Evolutionary conservation across 92 coral and sea anemone species (phyloP), one percentile per base, ranked within the genome.

Genomic region (Zoanthus gigantus): DNA sequence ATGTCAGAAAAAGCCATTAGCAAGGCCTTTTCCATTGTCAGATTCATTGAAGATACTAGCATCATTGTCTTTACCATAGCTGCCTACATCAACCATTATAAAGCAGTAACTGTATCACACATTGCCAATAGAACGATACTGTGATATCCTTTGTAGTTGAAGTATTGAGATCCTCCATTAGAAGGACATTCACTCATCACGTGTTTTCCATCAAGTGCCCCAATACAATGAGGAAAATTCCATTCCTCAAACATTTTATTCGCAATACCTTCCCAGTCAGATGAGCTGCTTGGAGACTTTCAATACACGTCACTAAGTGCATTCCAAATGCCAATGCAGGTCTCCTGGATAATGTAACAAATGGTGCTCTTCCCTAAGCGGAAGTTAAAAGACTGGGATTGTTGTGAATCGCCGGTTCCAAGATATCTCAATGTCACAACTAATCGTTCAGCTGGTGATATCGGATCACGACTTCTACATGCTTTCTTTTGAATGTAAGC

Each of bases 181-280:
- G 63, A 30, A 23, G 89, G 83, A 10, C 89, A 85, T 53, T 60
- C 83, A 28, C 60, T 86, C 45, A 29, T 48, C 15, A 86, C 66
- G 53, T 74, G 89, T 15, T 86, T 86, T 18, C 83, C 83, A 52
- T 86, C 83, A 56, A 86, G 30, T 29, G 90, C 86, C 17, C 90
- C 90, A 30, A 80, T 29, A 73, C 81, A 80, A 34, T 88, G 83
- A 28, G 87, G 91, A 60, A 88, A 88, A 57, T 80, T 48, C 87
- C 90, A 88, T 18, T 88, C 72, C 28, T 30, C 37, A 53, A 91
- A 87, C 93, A 91, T 91, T 44, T 74, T 86, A 9, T 82, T 23
- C 46, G 91, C 89, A 68, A 91, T 82, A 46, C 73, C 46, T 68
- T 75, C 63, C 91, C 88, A 91, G 58, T 82, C 91, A 57, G 83